A percentile compares a stretch with the other conserved stretches of the same genome.
Evolutionary conservation across 2,113 vertebrate genomes (phyloP).

Genomic region (Phalacrocorax carbo): DNA sequence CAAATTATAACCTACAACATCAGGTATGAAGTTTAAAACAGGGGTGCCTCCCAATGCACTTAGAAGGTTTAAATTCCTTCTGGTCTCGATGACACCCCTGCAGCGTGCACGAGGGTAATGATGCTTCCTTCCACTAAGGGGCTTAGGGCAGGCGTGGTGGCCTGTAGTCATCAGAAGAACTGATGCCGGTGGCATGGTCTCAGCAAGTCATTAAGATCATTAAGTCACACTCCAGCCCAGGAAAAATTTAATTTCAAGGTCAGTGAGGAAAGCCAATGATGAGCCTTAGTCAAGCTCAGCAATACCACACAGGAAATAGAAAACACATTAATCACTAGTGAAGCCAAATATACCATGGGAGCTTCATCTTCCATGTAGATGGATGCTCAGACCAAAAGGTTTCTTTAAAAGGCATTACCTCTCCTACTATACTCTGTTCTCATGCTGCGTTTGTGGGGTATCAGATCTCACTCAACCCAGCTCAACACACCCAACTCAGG

Average conservation of each 20-base stretch:
- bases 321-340: not conserved
- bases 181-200: not conserved
- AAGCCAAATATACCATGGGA: not conserved
- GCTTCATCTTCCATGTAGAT: not conserved
- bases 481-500: not conserved
- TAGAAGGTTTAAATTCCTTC: not conserved
- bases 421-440: not conserved
- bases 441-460: not conserved
- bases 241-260: not conserved
- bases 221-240: not conserved
- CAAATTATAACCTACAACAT: not conserved
- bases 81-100: not conserved
- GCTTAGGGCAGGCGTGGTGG: not conserved
- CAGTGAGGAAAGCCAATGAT: not conserved
- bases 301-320: not conserved
- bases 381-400: not conserved
- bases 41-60: not conserved
- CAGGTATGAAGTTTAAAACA: not conserved
- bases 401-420: not conserved
- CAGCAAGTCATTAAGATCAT: not conserved
- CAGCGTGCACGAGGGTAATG: fast-evolving
- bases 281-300: not conserved
- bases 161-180: not conserved
- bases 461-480: not conserved
- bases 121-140: not conserved